These are phyloP conservation scores for Torymus texanus DNA, from an alignment of 2,888 invertebrate genomes.

Conservation along the genomic window DNA sequence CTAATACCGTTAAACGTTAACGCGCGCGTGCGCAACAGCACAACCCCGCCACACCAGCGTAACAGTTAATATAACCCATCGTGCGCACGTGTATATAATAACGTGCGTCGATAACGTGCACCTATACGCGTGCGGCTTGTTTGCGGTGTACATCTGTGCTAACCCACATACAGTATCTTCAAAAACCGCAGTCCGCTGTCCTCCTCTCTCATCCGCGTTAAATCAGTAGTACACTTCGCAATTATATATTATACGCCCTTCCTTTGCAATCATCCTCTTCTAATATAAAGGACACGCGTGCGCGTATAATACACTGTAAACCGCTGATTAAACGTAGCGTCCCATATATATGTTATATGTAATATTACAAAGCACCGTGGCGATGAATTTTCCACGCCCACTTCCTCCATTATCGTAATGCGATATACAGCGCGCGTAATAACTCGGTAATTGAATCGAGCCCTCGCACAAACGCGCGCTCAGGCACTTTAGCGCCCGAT, in stretches of 20 bases:
- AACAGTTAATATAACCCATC: too few relatives aligned
- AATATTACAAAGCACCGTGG: not conserved
- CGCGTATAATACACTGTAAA: not conserved
- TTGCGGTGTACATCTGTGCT: too few relatives aligned
- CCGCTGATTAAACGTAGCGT: conserved; percentile 45
- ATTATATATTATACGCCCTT: not conserved
- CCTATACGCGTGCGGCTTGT: too few relatives aligned
- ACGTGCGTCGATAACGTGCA: too few relatives aligned
- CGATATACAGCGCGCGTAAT: conserved; percentile 28
- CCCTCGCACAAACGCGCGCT: not conserved
- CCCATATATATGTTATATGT: not conserved
- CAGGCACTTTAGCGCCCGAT: conserved; percentile 22
- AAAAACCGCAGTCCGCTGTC: too few relatives aligned
- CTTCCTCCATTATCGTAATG: conserved; percentile 38
- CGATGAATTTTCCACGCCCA: conserved; percentile 27
- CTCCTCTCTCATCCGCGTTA: too few relatives aligned
- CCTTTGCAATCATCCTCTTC: conserved; percentile 12
- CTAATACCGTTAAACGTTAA: too few relatives aligned
- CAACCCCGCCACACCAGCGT: too few relatives aligned
- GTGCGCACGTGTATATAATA: too few relatives aligned
- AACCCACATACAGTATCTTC: too few relatives aligned
- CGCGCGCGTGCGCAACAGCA: too few relatives aligned
- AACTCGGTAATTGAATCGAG: conserved; percentile 49
- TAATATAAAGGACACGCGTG: conserved; percentile 17
- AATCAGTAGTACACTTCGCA: too few relatives aligned